Evolutionary conservation across 2,888 invertebrate genomes (phyloP).

Genomic region (Cenopis cana): DNA sequence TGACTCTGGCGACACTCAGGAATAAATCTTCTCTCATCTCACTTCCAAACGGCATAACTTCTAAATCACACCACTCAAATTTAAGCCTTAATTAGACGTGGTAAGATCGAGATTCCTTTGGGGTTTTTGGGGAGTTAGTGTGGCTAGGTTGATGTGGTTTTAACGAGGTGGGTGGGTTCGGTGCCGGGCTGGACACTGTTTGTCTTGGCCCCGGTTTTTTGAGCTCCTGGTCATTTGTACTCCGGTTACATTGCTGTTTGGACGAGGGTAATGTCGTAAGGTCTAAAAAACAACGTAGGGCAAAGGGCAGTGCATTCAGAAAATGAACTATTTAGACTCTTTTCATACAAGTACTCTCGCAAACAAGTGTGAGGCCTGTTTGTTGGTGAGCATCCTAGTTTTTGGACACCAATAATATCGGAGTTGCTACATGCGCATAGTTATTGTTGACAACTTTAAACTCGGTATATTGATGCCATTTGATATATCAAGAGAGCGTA

Average conservation of each 20-base stretch:
- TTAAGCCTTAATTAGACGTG: background rate
- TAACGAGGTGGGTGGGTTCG: constrained; percentile 44
- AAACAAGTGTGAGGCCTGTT: too few species aligned
- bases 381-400: too few species aligned
- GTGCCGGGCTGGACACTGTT: constrained; percentile 30
- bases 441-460: too few species aligned
- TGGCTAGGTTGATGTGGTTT: background rate
- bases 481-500: too few species aligned
- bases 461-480: too few species aligned
- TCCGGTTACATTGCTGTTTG: constrained; percentile 34
- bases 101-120: constrained; percentile 19
- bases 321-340: background rate
- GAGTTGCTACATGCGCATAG: too few species aligned
- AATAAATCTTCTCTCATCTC: constrained; percentile 29
- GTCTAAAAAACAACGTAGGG: background rate
- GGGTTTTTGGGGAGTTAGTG: constrained; percentile 3
- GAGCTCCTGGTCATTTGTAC: constrained; percentile 41
- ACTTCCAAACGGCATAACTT: constrained; percentile 11
- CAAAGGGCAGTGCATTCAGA: constrained; percentile 1
- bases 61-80: background rate
- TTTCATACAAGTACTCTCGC: too few species aligned
- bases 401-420: too few species aligned
- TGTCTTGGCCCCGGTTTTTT: constrained; percentile 39
- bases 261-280: constrained; percentile 5
- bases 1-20: constrained; percentile 32